These are phyloP conservation scores for Plebejus melissa DNA, from an alignment of 2,888 invertebrate genomes.

Conservation along the genomic window DNA sequence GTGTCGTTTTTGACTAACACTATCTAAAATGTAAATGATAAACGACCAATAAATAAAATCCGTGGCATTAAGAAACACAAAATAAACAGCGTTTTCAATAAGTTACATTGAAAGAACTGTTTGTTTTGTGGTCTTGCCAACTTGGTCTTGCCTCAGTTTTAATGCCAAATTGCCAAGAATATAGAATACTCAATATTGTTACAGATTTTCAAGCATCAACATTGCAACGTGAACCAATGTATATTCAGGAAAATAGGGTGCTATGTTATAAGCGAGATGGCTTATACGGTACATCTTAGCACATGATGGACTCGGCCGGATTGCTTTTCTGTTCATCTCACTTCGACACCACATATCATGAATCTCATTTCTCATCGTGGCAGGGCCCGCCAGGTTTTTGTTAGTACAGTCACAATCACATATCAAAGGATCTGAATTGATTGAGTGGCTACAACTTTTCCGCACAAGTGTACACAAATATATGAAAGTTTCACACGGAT, in stretches of 20 bases:
- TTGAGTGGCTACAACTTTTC: background rate
- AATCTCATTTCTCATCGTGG: slow-evolving; percentile 55
- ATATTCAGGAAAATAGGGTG: slow-evolving; percentile 72
- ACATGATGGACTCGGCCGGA: slow-evolving; percentile 29
- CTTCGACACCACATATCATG: slow-evolving; percentile 71
- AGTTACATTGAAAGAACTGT: no score
- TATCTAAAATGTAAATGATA: no score
- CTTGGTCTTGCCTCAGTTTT: background rate
- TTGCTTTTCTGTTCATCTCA: slow-evolving; percentile 37
- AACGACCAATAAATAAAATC: no score
- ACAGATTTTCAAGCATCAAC: slow-evolving; percentile 30
- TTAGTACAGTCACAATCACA: slow-evolving; percentile 42
- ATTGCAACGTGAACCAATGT: slow-evolving; percentile 52
- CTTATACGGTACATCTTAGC: slow-evolving; percentile 28
- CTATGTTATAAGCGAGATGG: slow-evolving; percentile 56
- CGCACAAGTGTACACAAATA: slow-evolving; percentile 22
- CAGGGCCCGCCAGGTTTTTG: slow-evolving; percentile 27
- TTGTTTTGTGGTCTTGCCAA: no score
- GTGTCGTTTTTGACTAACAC: no score
- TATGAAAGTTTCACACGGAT: background rate
- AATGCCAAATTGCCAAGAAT: background rate
- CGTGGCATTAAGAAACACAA: no score
- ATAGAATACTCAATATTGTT: slow-evolving; percentile 25
- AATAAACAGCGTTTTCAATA: no score
- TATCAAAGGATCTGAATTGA: slow-evolving; percentile 43